Percentiles rank a stretch among this genome's conserved stretches.
Evolutionary conservation across 2,113 vertebrate genomes (phyloP).

Genomic region (Orientallactaga bullata): DNA sequence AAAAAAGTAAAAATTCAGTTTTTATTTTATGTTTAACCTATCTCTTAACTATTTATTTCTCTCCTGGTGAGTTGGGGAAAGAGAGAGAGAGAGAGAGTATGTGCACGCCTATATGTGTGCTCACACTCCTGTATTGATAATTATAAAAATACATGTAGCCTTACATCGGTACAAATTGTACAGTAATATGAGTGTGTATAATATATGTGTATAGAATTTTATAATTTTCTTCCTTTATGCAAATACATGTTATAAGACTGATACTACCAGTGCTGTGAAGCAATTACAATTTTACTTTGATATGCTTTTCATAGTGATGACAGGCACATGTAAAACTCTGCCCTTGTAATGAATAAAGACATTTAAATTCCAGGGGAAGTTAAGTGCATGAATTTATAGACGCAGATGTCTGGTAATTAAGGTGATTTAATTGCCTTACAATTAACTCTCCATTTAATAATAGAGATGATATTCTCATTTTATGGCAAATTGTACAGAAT

Average conservation of each 20-base stretch:
- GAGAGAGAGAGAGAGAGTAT: too few relatives aligned
- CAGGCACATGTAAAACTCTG: not conserved
- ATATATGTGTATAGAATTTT: not conserved
- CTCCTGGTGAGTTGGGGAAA: not conserved
- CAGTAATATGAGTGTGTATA: not conserved
- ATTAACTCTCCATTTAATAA: slow-evolving; percentile 50
- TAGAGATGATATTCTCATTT: not conserved
- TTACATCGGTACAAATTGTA: not conserved
- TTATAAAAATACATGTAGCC: not conserved
- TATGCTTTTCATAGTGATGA: slow-evolving; percentile 5
- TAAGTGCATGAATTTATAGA: slow-evolving; percentile 10
- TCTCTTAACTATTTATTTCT: not conserved
- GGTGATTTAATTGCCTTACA: slow-evolving; percentile 37
- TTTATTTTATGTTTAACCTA: not conserved
- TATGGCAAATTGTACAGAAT: not conserved
- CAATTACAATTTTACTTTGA: not conserved
- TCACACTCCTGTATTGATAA: not conserved
- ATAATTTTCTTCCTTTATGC: not conserved
- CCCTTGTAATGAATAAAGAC: slow-evolving; percentile 28
- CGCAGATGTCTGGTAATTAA: slow-evolving; percentile 32
- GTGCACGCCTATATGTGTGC: not conserved
- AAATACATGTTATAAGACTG: not conserved
- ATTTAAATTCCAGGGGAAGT: slow-evolving; percentile 36
- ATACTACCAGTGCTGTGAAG: not conserved
- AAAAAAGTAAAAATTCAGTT: not conserved